These are phyloP conservation scores for Oasisia sp. DNA, from an alignment of 2,888 invertebrate genomes.

Conservation along the genomic window DNA sequence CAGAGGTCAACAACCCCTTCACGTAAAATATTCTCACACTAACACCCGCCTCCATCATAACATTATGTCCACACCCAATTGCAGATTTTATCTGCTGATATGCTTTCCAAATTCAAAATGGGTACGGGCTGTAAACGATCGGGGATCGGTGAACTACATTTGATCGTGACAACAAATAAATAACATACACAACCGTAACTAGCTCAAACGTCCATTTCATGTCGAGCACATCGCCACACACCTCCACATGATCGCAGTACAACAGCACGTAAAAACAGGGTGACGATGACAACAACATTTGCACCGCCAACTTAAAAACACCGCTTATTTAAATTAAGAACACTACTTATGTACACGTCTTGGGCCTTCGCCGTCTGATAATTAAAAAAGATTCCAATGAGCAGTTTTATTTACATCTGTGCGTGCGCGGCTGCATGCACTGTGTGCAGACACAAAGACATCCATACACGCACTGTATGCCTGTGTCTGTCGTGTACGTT, in stretches of 20 bases:
- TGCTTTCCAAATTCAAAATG: neutral
- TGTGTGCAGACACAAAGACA: neutral
- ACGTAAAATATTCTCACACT: neutral
- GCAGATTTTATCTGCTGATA: constrained; percentile 6
- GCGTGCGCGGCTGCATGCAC: neutral
- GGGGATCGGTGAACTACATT: neutral
- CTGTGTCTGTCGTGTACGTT: neutral
- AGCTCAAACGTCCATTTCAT: no score
- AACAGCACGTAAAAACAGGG: neutral
- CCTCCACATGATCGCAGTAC: no score
- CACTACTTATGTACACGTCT: constrained; percentile 17
- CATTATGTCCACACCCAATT: neutral
- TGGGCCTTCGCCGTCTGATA: neutral
- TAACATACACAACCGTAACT: neutral
- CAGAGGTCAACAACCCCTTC: neutral
- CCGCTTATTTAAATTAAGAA: constrained; percentile 6
- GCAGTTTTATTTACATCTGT: neutral
- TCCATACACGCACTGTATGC: neutral
- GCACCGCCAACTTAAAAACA: constrained; percentile 17
- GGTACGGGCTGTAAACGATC: neutral
- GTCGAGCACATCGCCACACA: no score
- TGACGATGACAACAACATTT: neutral
- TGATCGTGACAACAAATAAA: constrained; percentile 6
- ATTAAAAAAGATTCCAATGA: constrained; percentile 13
- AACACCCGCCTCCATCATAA: neutral